These are phyloP conservation scores for Heliconius sara DNA, from an alignment of 2,888 invertebrate genomes.

Conservation along the genomic window DNA sequence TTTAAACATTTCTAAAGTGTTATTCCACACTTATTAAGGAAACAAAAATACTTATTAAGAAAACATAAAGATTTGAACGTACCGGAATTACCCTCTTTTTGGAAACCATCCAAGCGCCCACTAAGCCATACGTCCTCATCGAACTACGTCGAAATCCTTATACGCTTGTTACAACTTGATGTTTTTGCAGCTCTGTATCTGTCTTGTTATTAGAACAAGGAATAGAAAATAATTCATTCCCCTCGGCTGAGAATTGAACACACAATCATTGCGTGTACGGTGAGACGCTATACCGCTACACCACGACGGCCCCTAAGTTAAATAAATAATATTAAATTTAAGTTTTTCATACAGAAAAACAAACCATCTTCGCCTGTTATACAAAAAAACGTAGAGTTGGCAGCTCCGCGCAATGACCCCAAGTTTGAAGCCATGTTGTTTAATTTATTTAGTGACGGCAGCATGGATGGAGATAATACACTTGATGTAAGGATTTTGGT, in stretches of 20 bases:
- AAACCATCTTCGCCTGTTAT: constrained; percentile 39
- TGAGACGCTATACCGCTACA: not conserved
- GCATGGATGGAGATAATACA: constrained; percentile 55
- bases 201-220: not conserved
- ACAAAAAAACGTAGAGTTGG: constrained; percentile 39
- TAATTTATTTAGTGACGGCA: constrained; percentile 61
- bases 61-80: too few species aligned
- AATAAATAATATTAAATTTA: not conserved
- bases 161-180: too few species aligned
- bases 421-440: constrained; percentile 51
- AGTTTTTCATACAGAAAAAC: constrained; percentile 1
- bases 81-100: too few species aligned
- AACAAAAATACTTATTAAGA: too few species aligned
- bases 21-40: too few species aligned
- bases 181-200: too few species aligned
- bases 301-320: not conserved
- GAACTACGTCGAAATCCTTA: too few species aligned
- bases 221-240: not conserved
- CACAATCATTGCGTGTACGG: not conserved
- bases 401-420: constrained; percentile 49
- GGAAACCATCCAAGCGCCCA: too few species aligned
- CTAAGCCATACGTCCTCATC: too few species aligned
- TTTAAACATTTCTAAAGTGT: too few species aligned
- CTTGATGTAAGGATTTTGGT: constrained; percentile 50
- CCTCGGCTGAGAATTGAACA: not conserved